Conservation (phyloP, 2,113 vertebrate genomes). For the Zosterops borbonicus region DNA sequence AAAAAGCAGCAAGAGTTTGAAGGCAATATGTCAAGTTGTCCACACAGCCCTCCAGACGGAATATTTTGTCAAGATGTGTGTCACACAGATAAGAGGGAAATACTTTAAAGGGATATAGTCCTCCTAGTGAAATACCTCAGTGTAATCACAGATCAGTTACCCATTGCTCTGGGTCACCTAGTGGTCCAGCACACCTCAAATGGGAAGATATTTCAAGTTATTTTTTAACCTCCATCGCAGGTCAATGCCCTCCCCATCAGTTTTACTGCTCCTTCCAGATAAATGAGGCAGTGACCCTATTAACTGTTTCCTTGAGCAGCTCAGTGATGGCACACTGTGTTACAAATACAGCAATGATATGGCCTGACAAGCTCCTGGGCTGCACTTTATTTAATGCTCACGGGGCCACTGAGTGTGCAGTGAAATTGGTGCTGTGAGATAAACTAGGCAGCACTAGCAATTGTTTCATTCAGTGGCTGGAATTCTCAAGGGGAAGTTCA, state of each 20-base stretch:
- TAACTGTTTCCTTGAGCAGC: conserved; percentile 5
- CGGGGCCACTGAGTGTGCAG: not conserved
- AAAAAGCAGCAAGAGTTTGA: not conserved
- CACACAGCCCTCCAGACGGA: not conserved
- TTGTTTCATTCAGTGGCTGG: not conserved
- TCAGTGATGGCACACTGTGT: not conserved
- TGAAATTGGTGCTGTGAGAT: not conserved
- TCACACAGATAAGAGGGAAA: not conserved
- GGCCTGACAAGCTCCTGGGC: not conserved
- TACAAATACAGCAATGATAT: not conserved
- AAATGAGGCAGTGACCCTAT: conserved; percentile 11
- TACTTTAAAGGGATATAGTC: not conserved
- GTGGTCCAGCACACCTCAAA: not conserved
- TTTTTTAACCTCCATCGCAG: conserved; percentile 36
- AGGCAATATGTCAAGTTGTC: conserved; percentile 28
- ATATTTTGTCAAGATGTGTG: conserved; percentile 23
- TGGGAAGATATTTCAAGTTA: not conserved
- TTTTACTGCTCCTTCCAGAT: not conserved
- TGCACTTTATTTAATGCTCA: conserved; percentile 13
- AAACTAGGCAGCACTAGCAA: not conserved
- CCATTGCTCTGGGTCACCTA: not conserved
- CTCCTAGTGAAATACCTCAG: not conserved
- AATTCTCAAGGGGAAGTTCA: not conserved
- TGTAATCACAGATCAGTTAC: not conserved
- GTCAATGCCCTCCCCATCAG: not conserved